Evolutionary conservation across 35 echinoderm and acorn worm species (phyloP).

Genomic region (Anneissia japonica): DNA sequence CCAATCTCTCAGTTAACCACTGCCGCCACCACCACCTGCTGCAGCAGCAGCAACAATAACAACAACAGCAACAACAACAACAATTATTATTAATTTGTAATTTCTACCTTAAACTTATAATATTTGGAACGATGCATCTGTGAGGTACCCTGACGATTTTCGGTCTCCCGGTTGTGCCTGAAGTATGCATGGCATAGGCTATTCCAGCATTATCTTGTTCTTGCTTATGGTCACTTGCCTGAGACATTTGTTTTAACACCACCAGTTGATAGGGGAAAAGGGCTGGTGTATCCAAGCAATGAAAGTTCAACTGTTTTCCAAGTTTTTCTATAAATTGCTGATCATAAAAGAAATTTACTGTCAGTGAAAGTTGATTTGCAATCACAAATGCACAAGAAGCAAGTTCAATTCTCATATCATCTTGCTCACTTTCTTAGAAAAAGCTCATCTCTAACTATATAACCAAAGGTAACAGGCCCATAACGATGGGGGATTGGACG

Average conservation of each 20-base stretch:
- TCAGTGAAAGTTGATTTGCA: too few species aligned
- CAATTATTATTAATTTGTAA: background rate
- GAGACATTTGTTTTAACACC: background rate
- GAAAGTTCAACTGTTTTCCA: background rate
- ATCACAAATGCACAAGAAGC: too few species aligned
- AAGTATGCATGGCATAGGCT: conserved; percentile 88
- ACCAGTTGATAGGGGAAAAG: background rate
- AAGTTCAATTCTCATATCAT: too few species aligned
- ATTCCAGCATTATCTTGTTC: background rate
- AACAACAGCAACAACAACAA: too few species aligned
- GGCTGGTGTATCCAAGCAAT: background rate
- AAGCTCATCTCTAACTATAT: too few species aligned
- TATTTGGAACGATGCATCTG: conserved; percentile 81
- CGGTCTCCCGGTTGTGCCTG: conserved; percentile 75
- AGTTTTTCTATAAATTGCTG: background rate
- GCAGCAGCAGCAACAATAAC: too few species aligned
- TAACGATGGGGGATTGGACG: too few species aligned
- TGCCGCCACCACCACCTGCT: too few species aligned
- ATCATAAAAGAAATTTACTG: too few species aligned
- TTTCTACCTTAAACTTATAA: conserved; percentile 66
- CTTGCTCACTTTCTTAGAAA: too few species aligned
- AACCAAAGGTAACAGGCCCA: too few species aligned
- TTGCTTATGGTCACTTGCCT: background rate
- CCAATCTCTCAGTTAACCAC: too few species aligned
- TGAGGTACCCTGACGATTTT: conserved; percentile 85